Evolutionary conservation across 2,888 invertebrate species (phyloP), one percentile per base, ranked within the genome.

Genomic region (Stictocephala bisonia): DNA sequence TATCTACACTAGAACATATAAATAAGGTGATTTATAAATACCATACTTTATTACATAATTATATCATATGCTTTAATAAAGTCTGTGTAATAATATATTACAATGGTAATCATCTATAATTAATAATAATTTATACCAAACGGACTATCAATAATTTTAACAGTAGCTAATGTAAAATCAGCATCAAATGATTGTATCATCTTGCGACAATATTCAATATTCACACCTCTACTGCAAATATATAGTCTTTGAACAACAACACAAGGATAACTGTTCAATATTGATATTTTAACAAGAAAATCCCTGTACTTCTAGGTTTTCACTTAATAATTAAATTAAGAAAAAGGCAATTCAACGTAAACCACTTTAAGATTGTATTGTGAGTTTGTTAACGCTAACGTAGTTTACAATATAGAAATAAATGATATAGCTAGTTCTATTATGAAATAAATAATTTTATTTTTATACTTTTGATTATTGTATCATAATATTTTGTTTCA

Each of bases 151-250:
- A 56, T 70, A 41, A 56, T 70, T 56, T 70, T 20, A 70, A 70
- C 70, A 69, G 31, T 53, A 40, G 56, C 31, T 56, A 56, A 56
- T 70, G 41, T 70, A 56, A 70, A 70, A 70, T 40, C 69, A 69
- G 53, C 69, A 70, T 56, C 70, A 70, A 56, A 70, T 69, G 70
- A 70, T 70, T 70, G 70, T 70, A 64, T 64, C 44, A 44, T 35
- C 40, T 35, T 27, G 40, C 35, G 31, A 60, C 40, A 29, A 3
- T 44, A 27, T n/a, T 27, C 64, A 24, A 41, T 44, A 26, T 44
- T 22, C 44, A 22, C 64, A 3, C 13, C 44, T 26, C 26, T 24
- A 26, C 18, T 26, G 44, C 44, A 18, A 26, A 26, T 44, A n/a
- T 40, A 26, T 9, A 60, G 24, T 20, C 18, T 40, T 60, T 22